Evolutionary conservation across 2,888 invertebrate genomes (phyloP), one percentile per base, ranked within the genome.

Genomic region (Papilio elwesi): DNA sequence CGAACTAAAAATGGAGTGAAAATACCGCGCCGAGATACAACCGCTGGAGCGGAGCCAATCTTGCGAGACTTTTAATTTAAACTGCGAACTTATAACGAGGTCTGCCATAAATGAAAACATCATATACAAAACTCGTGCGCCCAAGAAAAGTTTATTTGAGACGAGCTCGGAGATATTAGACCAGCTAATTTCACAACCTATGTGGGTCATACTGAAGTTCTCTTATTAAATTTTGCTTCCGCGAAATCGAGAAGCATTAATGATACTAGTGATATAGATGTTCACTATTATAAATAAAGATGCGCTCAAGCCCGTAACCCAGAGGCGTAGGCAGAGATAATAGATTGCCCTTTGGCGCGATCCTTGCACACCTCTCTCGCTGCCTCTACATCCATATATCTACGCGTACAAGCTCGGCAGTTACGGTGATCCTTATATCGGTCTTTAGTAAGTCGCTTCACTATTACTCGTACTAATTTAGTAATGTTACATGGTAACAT

Each of bases 1-100:
- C 59, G 36, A 57, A 57, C 36, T 59, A 69, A 69, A 69, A 63
- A 51, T 43, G 62, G 10, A 52, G 63, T 62, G 43, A 69, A 69
- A 69, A 69, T 63, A 62, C 38, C 48, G 13, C 53, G 47, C 64
- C 12, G n/a, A 48, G 15, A 11, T 49, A 53, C 53, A 38, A 51
- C 47, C 38, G 65, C 26, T 72, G 68, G 53, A 67, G 53, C 12
- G 15, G 36, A 57, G 71, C 68, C 68, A 68, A 68, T 63, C 68
- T 68, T 62, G 63, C 53, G 52, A 51, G 62, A 68, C 62, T 68
- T 72, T 68, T 68, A 72, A 72, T 63, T 68, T 68, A 67, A 68
- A 71, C 62, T 67, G 53, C 59, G 66, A 71, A 71, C 67, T 71
- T 71, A 68, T 71, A 68, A 71, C 71, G 62, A 71, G 71, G 53